These are phyloP conservation scores for Trichacis sp. DNA, from an alignment of 2,888 invertebrate species.

Conservation along the genomic window DNA sequence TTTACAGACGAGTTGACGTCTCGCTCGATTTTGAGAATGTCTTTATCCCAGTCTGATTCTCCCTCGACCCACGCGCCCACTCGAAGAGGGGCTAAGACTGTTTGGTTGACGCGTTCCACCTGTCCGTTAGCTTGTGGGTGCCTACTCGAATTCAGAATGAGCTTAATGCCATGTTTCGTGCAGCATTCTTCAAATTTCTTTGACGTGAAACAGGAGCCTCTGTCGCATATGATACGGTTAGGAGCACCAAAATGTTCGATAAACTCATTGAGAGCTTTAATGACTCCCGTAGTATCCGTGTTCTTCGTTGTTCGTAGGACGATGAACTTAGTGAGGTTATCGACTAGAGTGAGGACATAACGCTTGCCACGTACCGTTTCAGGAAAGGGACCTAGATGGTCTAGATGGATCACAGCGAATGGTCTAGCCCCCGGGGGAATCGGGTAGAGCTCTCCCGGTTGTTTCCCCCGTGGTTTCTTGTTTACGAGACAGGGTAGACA, in stretches of 20 bases:
- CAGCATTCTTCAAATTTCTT: conserved; percentile 2
- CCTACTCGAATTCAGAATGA: conserved; percentile 12
- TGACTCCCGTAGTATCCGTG: background rate
- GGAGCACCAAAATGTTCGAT: conserved; percentile 1
- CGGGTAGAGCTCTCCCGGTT: conserved; percentile 43
- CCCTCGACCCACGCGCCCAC: background rate
- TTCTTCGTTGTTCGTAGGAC: conserved; percentile 2
- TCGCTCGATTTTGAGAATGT: background rate
- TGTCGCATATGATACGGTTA: conserved; percentile 8
- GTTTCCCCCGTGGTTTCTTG: conserved; percentile 37
- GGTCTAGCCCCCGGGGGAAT: conserved; percentile 44
- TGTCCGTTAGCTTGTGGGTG: conserved; percentile 13
- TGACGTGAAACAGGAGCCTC: conserved; percentile 11
- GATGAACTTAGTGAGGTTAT: conserved; percentile 8
- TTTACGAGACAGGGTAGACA: conserved; percentile 47
- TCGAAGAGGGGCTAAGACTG: conserved; percentile 24
- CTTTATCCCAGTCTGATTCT: background rate
- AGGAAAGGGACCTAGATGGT: conserved; percentile 44
- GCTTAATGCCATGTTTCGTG: background rate
- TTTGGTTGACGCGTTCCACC: conserved; percentile 38
- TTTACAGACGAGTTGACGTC: background rate
- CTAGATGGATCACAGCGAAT: conserved; percentile 44
- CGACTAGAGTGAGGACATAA: conserved; percentile 7
- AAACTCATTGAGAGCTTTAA: background rate
- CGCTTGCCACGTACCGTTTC: background rate